Base-by-base conservation (phyloP, 2,888 invertebrate species). In the Eulithis prunata region DNA sequence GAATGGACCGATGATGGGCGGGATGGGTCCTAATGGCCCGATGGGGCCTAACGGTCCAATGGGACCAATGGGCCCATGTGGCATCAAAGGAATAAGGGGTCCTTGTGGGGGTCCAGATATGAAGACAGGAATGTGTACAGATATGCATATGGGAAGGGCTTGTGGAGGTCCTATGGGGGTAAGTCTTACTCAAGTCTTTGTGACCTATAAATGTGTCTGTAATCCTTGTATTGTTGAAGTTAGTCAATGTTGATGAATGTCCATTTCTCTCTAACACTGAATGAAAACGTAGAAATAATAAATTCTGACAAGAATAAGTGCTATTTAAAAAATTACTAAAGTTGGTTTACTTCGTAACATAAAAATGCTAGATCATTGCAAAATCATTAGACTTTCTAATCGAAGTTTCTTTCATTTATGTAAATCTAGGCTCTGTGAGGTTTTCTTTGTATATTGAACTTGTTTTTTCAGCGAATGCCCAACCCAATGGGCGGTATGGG, bases 121-220 rank as follows among this genome's bases (percentile, higher is more conserved):
- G 92, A 93, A 93, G 70, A 77, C 86, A 0, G 90, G 91, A 7
- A 93, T 93, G 92, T 93, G 93, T 71, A 85, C 89, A 68, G 93
- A 93, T 76, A 93, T 93, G 85, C 93, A 93, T 76, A 93, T 93
- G 93, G 91, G 92, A 13, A 84, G 93, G 73, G 93, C 89, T 3
- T 93, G 93, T 63, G 93, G 93, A 1, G 93, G 92, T 53, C 93
- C 93, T 54, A 93, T 93, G 93, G 93, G 93, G 80, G 93, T 93
- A 75, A 88, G 91, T 84, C 66, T 7, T 14, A n/a, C 41, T 45
- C n/a, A 32, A 32, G 6, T 32, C 32, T 32, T 32, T 32, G 1
- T 1, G 6, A 32, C 32, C 32, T 32, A 32, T 3, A 6, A 32
- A 32, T 21, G 32, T 32, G 32, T 0, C 32, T 5, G 4, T 32